Conservation (phyloP, 2,797 vertebrate species). For the Rhabdophis nuchalis region DNA sequence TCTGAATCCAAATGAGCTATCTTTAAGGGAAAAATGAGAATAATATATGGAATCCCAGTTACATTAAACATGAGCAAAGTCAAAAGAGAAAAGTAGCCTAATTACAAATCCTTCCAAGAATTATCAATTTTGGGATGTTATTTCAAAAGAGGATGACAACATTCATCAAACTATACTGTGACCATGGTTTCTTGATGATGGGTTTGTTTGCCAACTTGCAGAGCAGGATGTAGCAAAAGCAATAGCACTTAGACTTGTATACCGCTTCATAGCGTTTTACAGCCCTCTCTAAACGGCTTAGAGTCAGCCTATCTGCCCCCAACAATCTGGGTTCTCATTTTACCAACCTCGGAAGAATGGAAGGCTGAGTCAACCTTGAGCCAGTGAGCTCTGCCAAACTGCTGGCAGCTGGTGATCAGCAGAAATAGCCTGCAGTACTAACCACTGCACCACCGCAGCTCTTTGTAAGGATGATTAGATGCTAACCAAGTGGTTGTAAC, state of each 20-base stretch:
- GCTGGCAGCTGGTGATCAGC: too few relatives aligned
- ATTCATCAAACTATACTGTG: background rate
- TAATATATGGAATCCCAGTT: background rate
- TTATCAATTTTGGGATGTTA: background rate
- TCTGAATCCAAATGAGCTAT: background rate
- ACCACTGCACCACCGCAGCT: too few relatives aligned
- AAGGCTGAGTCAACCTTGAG: too few relatives aligned
- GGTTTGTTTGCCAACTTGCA: background rate
- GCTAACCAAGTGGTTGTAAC: background rate
- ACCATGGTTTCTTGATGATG: background rate
- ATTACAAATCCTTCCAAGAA: background rate
- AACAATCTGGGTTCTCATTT: too few relatives aligned
- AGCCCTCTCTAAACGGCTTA: too few relatives aligned
- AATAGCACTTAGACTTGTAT: too few relatives aligned
- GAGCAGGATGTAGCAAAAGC: background rate
- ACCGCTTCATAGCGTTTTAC: too few relatives aligned
- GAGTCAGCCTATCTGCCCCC: too few relatives aligned
- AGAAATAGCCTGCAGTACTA: too few relatives aligned
- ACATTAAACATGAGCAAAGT: background rate
- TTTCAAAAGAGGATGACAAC: background rate
- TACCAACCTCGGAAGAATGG: too few relatives aligned
- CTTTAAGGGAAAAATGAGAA: background rate
- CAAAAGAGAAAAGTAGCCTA: background rate
- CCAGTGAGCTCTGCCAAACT: too few relatives aligned
- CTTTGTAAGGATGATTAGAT: background rate